Base-by-base conservation (phyloP, 2,797 vertebrate species). In the Propithecus deckenii region DNA sequence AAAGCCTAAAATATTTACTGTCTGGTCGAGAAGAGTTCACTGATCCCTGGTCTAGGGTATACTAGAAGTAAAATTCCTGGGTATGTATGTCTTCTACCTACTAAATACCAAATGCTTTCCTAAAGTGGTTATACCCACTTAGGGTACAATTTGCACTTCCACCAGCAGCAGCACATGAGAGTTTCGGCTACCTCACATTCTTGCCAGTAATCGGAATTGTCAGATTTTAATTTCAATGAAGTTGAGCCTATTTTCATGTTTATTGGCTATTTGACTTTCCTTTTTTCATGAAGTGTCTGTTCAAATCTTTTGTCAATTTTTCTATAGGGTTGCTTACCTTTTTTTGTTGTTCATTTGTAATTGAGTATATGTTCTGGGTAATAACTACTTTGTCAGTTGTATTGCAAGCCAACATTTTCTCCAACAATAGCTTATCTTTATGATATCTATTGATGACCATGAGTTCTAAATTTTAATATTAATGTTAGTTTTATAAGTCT, bases 381-480 rank as follows among this genome's bases (percentile, higher is more conserved):
- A 20, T 41, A 63, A 74, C 10, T 25, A 46, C 17, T 80, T 89
- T 69, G 46, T 95, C 28, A 78, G 10, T 76, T 74, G 18, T 35
- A 88, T 32, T 86, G 28, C 48, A 80, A 76, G 32, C 52, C 75
- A 76, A 76, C 55, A 67, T 94, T 79, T 74, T 87, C 67, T 80
- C 28, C 18, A 38, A 55, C 4, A 75, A 28, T 72, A 67, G 18
- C 28, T 71, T 92, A 75, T 84, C 71, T 80, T 89, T 52, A 57
- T 43, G 25, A 13, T 89, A 50, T 75, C 63, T 61, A 41, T 3
- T 63, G 30, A 80, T 75, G 28, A 93, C 83, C n/a, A 30, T 17
- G 89, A 50, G 41, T 85, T 95, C 67, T 94, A 72, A 55, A 74
- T 48, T n/a, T 86, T 88, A 85, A 32, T 69, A 65, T 80, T 95